Evolutionary conservation across 2,888 invertebrate genomes (phyloP).

Genomic region (Pomacea canaliculata): DNA sequence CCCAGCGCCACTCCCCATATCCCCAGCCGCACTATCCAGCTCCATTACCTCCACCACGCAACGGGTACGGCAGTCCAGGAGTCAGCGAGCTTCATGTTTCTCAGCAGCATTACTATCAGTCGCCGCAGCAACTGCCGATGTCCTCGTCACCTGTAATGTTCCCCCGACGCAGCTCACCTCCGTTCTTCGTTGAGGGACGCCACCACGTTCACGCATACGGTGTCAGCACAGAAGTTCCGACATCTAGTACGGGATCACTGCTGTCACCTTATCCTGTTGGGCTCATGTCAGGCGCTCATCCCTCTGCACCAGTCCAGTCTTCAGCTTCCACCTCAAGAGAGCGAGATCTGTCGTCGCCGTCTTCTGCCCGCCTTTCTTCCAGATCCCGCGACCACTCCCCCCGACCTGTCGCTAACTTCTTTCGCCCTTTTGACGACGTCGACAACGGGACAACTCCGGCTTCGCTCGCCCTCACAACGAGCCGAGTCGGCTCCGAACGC

Average conservation of each 20-base stretch:
- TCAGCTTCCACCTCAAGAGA: not conserved
- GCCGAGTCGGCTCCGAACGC: not conserved
- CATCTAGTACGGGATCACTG: too few relatives aligned
- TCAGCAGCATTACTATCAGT: not conserved
- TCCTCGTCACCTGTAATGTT: conserved; percentile 1
- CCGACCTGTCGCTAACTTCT: conserved; percentile 3
- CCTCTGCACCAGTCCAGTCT: not conserved
- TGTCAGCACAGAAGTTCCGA: not conserved
- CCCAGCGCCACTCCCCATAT: conserved; percentile 23
- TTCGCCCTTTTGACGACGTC: conserved; percentile 17
- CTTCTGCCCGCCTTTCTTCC: not conserved
- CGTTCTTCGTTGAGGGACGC: not conserved
- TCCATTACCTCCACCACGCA: not conserved
- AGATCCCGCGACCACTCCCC: conserved; percentile 8
- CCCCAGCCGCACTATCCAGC: conserved; percentile 13
- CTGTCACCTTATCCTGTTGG: too few relatives aligned
- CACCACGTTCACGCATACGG: not conserved
- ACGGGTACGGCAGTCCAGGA: not conserved
- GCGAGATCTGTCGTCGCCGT: conserved; percentile 2
- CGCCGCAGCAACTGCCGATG: not conserved
- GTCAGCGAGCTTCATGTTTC: not conserved
- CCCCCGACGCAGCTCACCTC: not conserved
- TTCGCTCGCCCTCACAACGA: not conserved
- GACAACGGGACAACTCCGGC: not conserved
- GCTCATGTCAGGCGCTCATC: too few relatives aligned